Evolutionary conservation across 2,888 invertebrate species (phyloP).

Genomic region (Troides oblongomaculatus): DNA sequence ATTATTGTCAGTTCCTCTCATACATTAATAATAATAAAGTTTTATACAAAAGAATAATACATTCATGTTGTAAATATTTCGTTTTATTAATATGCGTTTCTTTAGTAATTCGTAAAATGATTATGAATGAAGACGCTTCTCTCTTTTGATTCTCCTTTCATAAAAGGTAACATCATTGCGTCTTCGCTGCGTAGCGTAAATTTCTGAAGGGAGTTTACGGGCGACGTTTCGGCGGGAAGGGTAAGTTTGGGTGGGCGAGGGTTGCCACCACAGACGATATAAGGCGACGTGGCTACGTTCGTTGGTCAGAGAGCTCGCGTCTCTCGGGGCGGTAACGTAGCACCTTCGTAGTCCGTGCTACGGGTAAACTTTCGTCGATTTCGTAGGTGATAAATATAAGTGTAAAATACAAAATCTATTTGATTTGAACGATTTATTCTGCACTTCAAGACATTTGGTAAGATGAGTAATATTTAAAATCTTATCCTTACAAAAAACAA

Average conservation of each 20-base stretch:
- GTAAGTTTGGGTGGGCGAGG: slow-evolving; percentile 37
- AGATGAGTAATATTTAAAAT: slow-evolving; percentile 13
- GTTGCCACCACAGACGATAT: slow-evolving; percentile 44
- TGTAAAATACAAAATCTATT: not conserved
- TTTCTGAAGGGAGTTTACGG: slow-evolving; percentile 21
- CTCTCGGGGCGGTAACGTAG: slow-evolving; percentile 52
- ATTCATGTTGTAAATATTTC: no score
- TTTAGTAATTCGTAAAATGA: not conserved
- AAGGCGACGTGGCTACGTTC: slow-evolving; percentile 55
- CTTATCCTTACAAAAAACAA: slow-evolving; percentile 3
- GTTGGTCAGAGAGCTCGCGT: slow-evolving; percentile 59
- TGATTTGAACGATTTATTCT: slow-evolving; percentile 5
- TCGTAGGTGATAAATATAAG: slow-evolving; percentile 22
- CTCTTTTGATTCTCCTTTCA: slow-evolving; percentile 5
- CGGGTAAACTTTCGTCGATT: slow-evolving; percentile 51
- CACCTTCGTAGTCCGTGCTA: slow-evolving; percentile 41
- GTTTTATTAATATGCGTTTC: no score
- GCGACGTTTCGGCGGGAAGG: slow-evolving; percentile 39
- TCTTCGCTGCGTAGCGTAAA: slow-evolving; percentile 23
- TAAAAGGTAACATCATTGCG: slow-evolving; percentile 12
- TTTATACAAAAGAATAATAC: no score
- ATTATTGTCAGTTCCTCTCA: no score
- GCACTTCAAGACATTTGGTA: slow-evolving; percentile 16
- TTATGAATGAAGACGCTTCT: slow-evolving; percentile 4
- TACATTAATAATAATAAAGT: no score